Evolutionary conservation across 2,797 vertebrate species (phyloP).

Genomic region (Toxotes lorentzi): DNA sequence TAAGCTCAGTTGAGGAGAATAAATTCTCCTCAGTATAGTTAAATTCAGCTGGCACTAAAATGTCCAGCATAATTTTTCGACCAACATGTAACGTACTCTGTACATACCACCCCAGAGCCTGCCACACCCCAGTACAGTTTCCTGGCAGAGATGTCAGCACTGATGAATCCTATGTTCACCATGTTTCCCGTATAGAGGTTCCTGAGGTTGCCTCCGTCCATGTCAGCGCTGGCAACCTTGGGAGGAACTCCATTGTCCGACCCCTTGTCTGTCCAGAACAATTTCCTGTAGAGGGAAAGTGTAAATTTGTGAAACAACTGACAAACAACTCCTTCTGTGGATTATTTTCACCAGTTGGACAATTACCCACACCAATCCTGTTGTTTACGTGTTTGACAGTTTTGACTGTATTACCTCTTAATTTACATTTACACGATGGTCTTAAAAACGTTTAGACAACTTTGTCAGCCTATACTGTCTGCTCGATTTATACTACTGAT

Average conservation of each 20-base stretch:
- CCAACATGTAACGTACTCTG: neutral
- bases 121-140: conserved; percentile 84
- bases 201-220: conserved; percentile 81
- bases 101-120: conserved; percentile 77
- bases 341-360: too few relatives aligned
- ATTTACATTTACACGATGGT: too few relatives aligned
- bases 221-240: conserved; percentile 83
- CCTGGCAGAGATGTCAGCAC: conserved; percentile 76
- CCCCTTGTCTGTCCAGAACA: conserved; percentile 86
- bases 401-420: neutral
- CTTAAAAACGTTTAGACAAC: too few relatives aligned
- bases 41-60: too few relatives aligned
- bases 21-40: too few relatives aligned
- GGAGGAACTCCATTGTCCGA: conserved; percentile 78
- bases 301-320: conserved; percentile 12
- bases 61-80: neutral
- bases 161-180: conserved; percentile 76
- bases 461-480: too few relatives aligned
- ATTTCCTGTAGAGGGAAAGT: conserved; percentile 65
- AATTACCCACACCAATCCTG: too few relatives aligned
- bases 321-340: too few relatives aligned
- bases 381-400: neutral
- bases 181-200: conserved; percentile 79
- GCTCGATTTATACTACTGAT: conserved; percentile 7
- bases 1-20: too few relatives aligned